Percentiles rank a stretch among this genome's conserved stretches.
These are phyloP conservation scores for Cinclus cinclus DNA, from an alignment of 2,113 vertebrate genomes.

Conservation along the genomic window DNA sequence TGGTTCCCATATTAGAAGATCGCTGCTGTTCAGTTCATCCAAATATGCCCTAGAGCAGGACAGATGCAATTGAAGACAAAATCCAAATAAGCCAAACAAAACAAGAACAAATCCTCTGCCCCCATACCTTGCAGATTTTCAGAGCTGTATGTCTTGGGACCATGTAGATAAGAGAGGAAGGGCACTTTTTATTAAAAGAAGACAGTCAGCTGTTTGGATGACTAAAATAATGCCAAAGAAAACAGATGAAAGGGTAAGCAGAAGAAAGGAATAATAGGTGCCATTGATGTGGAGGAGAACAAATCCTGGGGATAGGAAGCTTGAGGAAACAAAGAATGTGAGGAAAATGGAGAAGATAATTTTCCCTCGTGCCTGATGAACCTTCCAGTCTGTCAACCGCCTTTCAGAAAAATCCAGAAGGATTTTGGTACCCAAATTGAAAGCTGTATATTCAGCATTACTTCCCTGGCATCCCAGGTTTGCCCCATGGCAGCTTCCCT, in stretches of 20 bases:
- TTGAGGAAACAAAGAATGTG: background rate
- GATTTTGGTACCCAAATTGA: background rate
- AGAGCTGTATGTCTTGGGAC: background rate
- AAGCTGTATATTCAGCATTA: background rate
- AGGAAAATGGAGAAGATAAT: background rate
- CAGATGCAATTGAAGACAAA: background rate
- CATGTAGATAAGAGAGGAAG: background rate
- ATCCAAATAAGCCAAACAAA: background rate
- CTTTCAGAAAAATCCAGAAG: background rate
- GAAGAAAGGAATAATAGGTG: background rate
- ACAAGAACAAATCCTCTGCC: background rate
- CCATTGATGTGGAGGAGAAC: background rate
- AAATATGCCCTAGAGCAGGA: background rate
- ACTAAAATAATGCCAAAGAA: slow-evolving; percentile 2
- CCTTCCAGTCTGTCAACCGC: background rate
- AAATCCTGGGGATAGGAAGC: background rate
- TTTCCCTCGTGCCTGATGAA: background rate
- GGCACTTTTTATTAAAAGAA: background rate
- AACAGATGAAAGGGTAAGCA: background rate
- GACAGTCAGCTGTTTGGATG: background rate
- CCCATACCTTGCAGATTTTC: background rate
- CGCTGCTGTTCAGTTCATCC: background rate
- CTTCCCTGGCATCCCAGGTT: background rate
- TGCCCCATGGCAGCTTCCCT: background rate
- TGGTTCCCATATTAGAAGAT: background rate